phyloP scores from a whole-genome alignment of 2,113 vertebrate genomes.

The Anguilla rostrata region DNA sequence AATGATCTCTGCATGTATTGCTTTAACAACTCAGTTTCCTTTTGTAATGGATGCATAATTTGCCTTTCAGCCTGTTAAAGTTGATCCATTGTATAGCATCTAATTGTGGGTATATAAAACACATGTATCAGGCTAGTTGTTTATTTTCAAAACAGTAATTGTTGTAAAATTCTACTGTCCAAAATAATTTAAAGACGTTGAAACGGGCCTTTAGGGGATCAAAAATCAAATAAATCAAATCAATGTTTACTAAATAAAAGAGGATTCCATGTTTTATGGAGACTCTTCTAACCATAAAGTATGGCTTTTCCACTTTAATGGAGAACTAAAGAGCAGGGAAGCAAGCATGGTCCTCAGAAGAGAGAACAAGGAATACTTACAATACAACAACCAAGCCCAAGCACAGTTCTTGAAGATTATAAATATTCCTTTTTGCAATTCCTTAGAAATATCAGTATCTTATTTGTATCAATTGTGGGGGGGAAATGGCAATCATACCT shows the following conservation, averaged over 20 bases:
- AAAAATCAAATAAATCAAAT: too few relatives aligned
- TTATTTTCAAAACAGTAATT: too few relatives aligned
- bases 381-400: not conserved
- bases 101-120: not conserved
- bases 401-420: not conserved
- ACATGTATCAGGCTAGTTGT: too few relatives aligned
- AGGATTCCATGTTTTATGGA: not conserved
- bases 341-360: not conserved
- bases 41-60: too few relatives aligned
- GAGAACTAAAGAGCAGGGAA: not conserved
- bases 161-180: too few relatives aligned
- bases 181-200: too few relatives aligned
- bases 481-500: not conserved
- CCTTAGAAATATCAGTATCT: not conserved
- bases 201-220: too few relatives aligned
- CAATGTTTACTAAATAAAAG: too few relatives aligned
- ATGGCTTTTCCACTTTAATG: not conserved
- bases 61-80: not conserved
- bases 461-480: not conserved
- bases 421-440: not conserved
- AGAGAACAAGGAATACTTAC: not conserved
- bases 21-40: too few relatives aligned
- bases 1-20: not conserved
- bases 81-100: not conserved
- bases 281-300: not conserved